phyloP scores from a whole-genome alignment of 2,888 invertebrate species.

The Tachina lurida region DNA sequence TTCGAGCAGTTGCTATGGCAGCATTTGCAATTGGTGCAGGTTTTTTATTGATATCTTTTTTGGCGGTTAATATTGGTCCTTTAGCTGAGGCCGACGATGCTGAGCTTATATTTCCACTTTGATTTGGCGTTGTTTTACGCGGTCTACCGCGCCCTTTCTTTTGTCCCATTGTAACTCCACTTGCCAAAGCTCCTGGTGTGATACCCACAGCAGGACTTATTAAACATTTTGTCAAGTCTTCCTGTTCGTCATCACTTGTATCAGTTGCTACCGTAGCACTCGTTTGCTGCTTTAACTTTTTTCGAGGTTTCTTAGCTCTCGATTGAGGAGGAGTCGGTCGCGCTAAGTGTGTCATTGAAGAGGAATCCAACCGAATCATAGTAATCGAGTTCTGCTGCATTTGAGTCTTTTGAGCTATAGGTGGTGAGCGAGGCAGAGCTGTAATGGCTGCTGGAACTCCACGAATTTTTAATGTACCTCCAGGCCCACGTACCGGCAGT shows the following conservation, averaged over 20 bases:
- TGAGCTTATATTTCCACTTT: constrained; percentile 74
- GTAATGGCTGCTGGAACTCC: constrained; percentile 80
- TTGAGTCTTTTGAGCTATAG: constrained; percentile 68
- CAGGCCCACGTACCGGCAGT: constrained; percentile 76
- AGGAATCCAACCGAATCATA: constrained; percentile 76
- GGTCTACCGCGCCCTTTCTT: constrained; percentile 83
- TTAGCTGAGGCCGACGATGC: constrained; percentile 78
- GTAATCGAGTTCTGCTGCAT: constrained; percentile 76
- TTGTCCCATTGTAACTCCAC: constrained; percentile 69
- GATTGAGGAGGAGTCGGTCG: constrained; percentile 73
- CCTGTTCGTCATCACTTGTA: constrained; percentile 80
- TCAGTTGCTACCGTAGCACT: constrained; percentile 63
- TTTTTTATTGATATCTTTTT: constrained; percentile 79
- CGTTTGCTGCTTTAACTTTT: constrained; percentile 75
- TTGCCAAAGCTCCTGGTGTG: constrained; percentile 38
- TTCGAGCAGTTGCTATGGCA: constrained; percentile 64
- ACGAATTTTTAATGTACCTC: constrained; percentile 78
- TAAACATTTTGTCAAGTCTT: constrained; percentile 71
- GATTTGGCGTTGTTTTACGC: constrained; percentile 81
- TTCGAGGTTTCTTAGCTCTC: constrained; percentile 77
- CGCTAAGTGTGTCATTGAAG: constrained; percentile 68
- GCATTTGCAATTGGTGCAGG: constrained; percentile 74
- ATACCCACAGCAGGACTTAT: constrained; percentile 61
- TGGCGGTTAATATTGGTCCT: constrained; percentile 80
- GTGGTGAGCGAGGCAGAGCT: constrained; percentile 73